A percentile compares a stretch with the other conserved stretches of the same genome.
These are phyloP conservation scores for Watsonalla binaria DNA, from an alignment of 2,888 invertebrate species.

Conservation along the genomic window DNA sequence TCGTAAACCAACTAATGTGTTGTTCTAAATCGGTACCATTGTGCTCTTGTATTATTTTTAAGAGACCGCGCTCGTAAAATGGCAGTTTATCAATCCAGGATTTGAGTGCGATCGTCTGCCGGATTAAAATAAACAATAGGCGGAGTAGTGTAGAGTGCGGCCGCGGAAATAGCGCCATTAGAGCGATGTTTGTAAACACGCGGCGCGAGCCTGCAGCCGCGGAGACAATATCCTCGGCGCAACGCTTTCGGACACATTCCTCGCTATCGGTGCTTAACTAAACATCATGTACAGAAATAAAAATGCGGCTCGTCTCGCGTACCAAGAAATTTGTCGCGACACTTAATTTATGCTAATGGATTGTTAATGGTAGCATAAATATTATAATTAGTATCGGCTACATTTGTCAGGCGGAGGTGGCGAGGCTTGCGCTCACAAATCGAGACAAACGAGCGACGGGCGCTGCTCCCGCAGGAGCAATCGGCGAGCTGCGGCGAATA, in stretches of 20 bases:
- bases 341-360: constrained; percentile 69
- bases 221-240: constrained; percentile 9
- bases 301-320: constrained; percentile 24
- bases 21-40: constrained; percentile 28
- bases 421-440: constrained; percentile 4
- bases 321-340: constrained; percentile 54
- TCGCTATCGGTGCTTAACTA: constrained; percentile 41
- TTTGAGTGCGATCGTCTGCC: constrained; percentile 19
- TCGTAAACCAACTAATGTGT: constrained; percentile 22
- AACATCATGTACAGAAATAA: constrained; percentile 37
- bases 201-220: constrained; percentile 11
- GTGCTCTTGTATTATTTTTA: constrained; percentile 19
- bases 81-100: constrained; percentile 38
- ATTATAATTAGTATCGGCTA: constrained; percentile 45
- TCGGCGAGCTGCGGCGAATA: constrained; percentile 22
- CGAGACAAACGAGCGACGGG: constrained; percentile 6
- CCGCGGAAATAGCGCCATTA: constrained; percentile 61
- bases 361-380: constrained; percentile 52
- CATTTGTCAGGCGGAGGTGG: constrained; percentile 18
- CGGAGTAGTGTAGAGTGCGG: constrained; percentile 10
- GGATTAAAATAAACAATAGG: constrained; percentile 42
- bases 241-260: constrained; percentile 43
- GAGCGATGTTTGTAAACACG: constrained; percentile 60
- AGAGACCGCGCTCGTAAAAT: constrained; percentile 31
- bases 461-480: constrained; percentile 5